Percentiles rank a stretch among this genome's conserved stretches.
Evolutionary conservation across 2,113 vertebrate genomes (phyloP).

Genomic region (Festucalex cinctus): DNA sequence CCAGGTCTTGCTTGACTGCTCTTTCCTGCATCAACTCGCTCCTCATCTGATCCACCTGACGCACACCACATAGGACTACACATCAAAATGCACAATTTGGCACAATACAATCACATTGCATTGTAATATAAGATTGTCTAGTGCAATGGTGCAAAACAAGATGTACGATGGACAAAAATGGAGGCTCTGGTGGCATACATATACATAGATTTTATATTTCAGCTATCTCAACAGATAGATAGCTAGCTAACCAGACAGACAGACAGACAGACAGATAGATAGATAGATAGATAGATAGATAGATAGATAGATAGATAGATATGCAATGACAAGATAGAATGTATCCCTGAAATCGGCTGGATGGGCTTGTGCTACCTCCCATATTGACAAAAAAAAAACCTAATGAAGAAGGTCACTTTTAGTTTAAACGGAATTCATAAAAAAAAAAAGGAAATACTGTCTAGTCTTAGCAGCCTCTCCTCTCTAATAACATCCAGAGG

Average conservation of each 20-base stretch:
- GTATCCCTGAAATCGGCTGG: neutral
- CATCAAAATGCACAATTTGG: neutral
- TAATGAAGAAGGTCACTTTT: neutral
- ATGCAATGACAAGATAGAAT: neutral
- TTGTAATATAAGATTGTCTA: neutral
- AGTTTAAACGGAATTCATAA: conserved; percentile 24
- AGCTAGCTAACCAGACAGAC: too few species aligned
- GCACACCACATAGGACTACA: conserved; percentile 4
- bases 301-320: too few species aligned
- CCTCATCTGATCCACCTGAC: conserved; percentile 88
- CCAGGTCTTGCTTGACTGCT: conserved; percentile 83
- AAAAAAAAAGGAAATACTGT: conserved; percentile 50
- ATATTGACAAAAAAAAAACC: conserved; percentile 4
- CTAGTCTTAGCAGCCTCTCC: conserved; percentile 35
- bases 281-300: too few species aligned
- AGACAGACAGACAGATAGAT: too few species aligned
- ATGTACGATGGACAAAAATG: neutral
- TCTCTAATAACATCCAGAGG: conserved; percentile 56
- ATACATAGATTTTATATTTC: neutral
- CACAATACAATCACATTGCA: neutral
- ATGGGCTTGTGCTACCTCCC: conserved; percentile 2
- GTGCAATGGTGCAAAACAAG: neutral
- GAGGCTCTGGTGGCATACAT: neutral
- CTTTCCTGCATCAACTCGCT: conserved; percentile 87
- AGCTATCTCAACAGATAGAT: neutral